Conservation (phyloP, 2,888 invertebrate species). For the Brachypalpus laphriformis region DNA sequence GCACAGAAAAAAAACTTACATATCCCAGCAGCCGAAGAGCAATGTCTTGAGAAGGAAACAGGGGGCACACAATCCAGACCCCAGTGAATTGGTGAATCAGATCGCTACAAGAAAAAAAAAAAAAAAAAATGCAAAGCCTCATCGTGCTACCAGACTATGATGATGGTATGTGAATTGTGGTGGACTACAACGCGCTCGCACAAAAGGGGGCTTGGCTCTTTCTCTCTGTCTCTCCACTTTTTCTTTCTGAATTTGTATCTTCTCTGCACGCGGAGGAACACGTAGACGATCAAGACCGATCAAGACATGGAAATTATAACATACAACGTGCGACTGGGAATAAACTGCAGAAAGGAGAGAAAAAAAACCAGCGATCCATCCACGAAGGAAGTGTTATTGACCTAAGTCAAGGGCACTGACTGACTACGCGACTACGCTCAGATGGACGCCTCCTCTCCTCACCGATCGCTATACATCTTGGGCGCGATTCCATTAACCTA, state of each 20-base stretch:
- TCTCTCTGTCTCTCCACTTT: slow-evolving; percentile 21
- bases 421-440: slow-evolving; percentile 72
- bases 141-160: too few relatives aligned
- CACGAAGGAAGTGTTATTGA: slow-evolving; percentile 78
- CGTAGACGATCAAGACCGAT: slow-evolving; percentile 38
- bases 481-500: slow-evolving; percentile 68
- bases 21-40: slow-evolving; percentile 15
- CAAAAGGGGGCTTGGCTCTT: slow-evolving; percentile 59
- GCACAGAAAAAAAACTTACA: slow-evolving; percentile 19
- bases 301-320: slow-evolving; percentile 55
- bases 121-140: not conserved
- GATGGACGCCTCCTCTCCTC: not conserved
- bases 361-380: not conserved
- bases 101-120: not conserved
- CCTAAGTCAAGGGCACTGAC: slow-evolving; percentile 82
- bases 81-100: slow-evolving; percentile 50
- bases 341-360: slow-evolving; percentile 18
- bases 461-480: slow-evolving; percentile 29
- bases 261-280: slow-evolving; percentile 4
- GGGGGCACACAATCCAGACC: not conserved
- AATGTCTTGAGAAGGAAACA: slow-evolving; percentile 9
- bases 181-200: slow-evolving; percentile 28
- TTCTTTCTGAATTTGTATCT: slow-evolving; percentile 2
- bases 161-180: slow-evolving; percentile 32
- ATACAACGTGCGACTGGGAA: slow-evolving; percentile 58